These are phyloP conservation scores for Chaetophractus vellerosus DNA, from an alignment of 2,797 vertebrate genomes.

Conservation along the genomic window DNA sequence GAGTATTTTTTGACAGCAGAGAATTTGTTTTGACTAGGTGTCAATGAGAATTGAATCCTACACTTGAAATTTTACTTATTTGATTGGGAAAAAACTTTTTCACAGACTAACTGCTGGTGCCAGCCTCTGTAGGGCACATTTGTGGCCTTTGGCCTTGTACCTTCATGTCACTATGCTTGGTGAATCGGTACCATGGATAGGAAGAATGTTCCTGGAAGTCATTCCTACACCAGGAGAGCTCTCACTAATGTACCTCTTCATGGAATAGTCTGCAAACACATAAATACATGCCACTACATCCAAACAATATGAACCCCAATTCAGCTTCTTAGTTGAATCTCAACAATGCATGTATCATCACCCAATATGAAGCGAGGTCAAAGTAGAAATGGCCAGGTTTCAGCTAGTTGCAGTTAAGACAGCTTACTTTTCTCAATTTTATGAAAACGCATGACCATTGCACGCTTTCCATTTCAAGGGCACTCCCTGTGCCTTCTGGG, in stretches of 20 bases:
- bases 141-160: neutral
- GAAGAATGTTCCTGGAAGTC: neutral
- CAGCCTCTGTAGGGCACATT: rapidly evolving
- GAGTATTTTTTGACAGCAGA: neutral
- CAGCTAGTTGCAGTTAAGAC: neutral
- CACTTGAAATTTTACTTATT: neutral
- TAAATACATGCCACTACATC: neutral
- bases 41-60: neutral
- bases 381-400: neutral
- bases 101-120: neutral
- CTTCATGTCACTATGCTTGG: neutral
- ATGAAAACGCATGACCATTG: neutral
- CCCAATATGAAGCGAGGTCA: neutral
- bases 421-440: neutral
- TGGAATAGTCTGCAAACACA: neutral
- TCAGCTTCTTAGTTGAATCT: neutral
- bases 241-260: neutral
- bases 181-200: neutral
- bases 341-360: neutral
- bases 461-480: neutral
- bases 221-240: neutral
- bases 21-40: too few relatives aligned
- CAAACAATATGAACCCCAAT: neutral
- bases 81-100: neutral
- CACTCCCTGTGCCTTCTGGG: neutral